phyloP scores from a whole-genome alignment of 2,888 invertebrate genomes.

The Neoscelio sp. region DNA sequence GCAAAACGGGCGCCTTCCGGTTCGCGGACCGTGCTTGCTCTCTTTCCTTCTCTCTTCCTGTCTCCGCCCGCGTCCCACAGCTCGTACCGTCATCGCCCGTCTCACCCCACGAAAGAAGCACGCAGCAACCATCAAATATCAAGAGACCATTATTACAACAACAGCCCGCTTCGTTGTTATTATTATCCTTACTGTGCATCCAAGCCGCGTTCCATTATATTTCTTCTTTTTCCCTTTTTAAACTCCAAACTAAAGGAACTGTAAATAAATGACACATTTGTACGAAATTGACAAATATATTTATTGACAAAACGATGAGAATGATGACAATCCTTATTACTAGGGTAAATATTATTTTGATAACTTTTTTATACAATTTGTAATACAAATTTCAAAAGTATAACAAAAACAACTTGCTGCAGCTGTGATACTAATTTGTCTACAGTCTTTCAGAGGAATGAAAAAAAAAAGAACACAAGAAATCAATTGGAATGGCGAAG shows the following conservation, averaged over 20 bases:
- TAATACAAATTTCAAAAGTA: slow-evolving; percentile 13
- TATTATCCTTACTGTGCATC: slow-evolving; percentile 53
- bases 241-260: slow-evolving; percentile 49
- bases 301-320: slow-evolving; percentile 55
- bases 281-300: slow-evolving; percentile 57
- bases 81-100: background rate
- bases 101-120: slow-evolving; percentile 48
- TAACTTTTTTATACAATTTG: slow-evolving; percentile 23
- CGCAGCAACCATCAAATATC: slow-evolving; percentile 69
- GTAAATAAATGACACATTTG: too few relatives aligned
- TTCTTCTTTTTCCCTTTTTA: slow-evolving; percentile 55
- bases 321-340: slow-evolving; percentile 53
- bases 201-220: slow-evolving; percentile 62
- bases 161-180: slow-evolving; percentile 49
- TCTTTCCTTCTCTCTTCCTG: slow-evolving; percentile 11
- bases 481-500: slow-evolving; percentile 21
- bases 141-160: slow-evolving; percentile 73
- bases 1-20: slow-evolving; percentile 68
- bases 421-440: background rate
- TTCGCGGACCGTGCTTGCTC: slow-evolving; percentile 23
- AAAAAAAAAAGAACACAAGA: slow-evolving; percentile 22
- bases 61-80: slow-evolving; percentile 24
- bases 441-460: slow-evolving; percentile 40
- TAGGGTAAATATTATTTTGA: slow-evolving; percentile 33
- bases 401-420: slow-evolving; percentile 1